Conservation (phyloP, 2,113 vertebrate species). For the Myrmophylax atrothorax region DNA sequence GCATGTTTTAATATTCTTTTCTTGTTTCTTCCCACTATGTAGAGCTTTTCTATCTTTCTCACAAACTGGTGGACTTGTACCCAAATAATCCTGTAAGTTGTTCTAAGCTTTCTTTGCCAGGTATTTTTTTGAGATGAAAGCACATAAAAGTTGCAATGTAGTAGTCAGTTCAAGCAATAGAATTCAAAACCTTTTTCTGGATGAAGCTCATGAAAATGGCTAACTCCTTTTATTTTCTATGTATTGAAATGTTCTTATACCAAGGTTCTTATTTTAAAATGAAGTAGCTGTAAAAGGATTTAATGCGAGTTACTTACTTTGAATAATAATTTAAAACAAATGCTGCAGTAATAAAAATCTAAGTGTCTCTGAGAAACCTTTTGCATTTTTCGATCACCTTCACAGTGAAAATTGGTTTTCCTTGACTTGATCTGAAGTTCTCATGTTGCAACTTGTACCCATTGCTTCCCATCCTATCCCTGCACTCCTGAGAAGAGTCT, state of each 20-base stretch:
- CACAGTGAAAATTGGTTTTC: background rate
- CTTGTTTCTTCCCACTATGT: background rate
- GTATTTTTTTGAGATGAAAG: background rate
- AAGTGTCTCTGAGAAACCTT: background rate
- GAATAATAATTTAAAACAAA: background rate
- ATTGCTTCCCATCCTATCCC: background rate
- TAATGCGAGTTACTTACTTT: background rate
- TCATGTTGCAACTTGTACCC: background rate
- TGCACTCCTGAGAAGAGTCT: background rate
- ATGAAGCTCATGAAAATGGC: background rate
- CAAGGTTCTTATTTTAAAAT: background rate
- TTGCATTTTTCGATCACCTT: background rate
- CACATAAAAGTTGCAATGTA: background rate
- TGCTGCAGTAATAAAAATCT: background rate
- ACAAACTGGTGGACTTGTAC: constrained; percentile 98
- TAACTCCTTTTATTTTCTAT: background rate
- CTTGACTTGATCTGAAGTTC: background rate
- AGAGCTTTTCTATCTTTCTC: constrained; percentile 99
- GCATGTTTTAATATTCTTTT: constrained; percentile 30
- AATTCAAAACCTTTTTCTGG: background rate
- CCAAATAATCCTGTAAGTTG: constrained; percentile 96
- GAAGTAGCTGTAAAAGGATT: background rate
- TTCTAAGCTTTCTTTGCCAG: background rate
- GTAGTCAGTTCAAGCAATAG: background rate
- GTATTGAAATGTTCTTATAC: background rate